Base-by-base conservation (phyloP, 1,140 invertebrate species). In the Bathynomus jamesi region DNA sequence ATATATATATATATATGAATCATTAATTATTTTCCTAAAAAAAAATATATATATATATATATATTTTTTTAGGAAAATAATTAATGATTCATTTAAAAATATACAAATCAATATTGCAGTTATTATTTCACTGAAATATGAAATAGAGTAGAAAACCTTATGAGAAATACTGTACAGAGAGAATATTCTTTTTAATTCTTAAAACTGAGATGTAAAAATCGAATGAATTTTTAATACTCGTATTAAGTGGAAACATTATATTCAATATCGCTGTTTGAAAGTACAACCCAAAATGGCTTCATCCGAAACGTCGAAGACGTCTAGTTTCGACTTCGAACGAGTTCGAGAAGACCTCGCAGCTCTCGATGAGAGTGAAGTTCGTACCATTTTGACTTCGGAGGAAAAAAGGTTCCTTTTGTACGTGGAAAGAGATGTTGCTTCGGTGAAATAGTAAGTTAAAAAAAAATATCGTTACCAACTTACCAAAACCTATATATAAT, bases 341-440 rank as follows among this genome's bases (percentile, higher is more conserved):
- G 64, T 70, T 62, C 11, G 63, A 10, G 28, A 74, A 17, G 72
- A 74, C 28, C 63, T 73, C 1, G 68, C 67, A 30, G 71, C 73
- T 11, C 69, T 70, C 1, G 69, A 73, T 13, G 66, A 66, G 7
- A 67, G 66, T 7, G 75, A 70, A 60, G 62, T 78, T n/a, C 90
- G 91, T 73, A 86, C 87, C 77, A 82, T 87, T 21, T 86, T 94
- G 53, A 89, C 89, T 25, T 85, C 87, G 61, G 87, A 91, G 73
- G 93, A 95, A 81, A 95, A 95, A 80, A 87, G 88, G 67, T 95
- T 91, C 81, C 84, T 95, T 28, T 85, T 95, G 27, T 87, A 89
- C 75, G 91, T 90, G n/a, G 92, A 95, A 82, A 84, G 92, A 78
- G 92, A 95, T 83, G 87, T 90, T 79, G 89, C 89, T 24, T 90